phyloP scores from a whole-genome alignment of 2,888 invertebrate genomes.

The Pristionchus arcanus region DNA sequence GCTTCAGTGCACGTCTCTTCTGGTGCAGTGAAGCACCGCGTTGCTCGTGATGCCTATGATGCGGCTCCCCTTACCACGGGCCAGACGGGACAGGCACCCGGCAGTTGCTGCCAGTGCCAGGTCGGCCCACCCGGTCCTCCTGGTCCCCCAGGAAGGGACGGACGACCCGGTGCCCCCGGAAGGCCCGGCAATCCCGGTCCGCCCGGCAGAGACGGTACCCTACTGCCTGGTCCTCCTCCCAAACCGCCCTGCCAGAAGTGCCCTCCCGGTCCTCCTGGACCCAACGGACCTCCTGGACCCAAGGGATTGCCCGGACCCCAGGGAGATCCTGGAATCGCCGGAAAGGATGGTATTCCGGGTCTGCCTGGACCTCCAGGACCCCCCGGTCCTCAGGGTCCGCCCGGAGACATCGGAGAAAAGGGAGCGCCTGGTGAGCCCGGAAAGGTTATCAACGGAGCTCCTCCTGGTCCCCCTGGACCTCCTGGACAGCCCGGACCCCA shows the following conservation, averaged over 20 bases:
- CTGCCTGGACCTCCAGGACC: conserved; percentile 74
- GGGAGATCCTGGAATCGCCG: conserved; percentile 69
- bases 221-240: conserved; percentile 79
- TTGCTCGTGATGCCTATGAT: conserved; percentile 55
- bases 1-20: conserved; percentile 73
- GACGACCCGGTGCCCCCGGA: conserved; percentile 66
- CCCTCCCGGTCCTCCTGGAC: conserved; percentile 77
- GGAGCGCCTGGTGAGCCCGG: conserved; percentile 70
- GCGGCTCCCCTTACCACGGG: conserved; percentile 63
- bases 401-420: conserved; percentile 59
- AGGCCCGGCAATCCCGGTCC: conserved; percentile 77
- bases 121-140: conserved; percentile 75
- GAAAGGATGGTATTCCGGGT: conserved; percentile 62
- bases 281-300: conserved; percentile 64
- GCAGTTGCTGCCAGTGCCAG: conserved; percentile 77
- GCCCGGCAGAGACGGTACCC: conserved; percentile 72
- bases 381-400: conserved; percentile 63
- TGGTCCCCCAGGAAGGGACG: conserved; percentile 63
- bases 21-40: conserved; percentile 58
- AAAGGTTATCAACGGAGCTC: conserved; percentile 72
- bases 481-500: conserved; percentile 70
- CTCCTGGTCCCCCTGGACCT: conserved; percentile 67
- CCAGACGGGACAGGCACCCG: conserved; percentile 59
- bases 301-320: conserved; percentile 73
- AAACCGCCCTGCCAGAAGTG: conserved; percentile 79